Conservation (phyloP, 2,113 vertebrate species). For the Gambusia holbrooki region DNA sequence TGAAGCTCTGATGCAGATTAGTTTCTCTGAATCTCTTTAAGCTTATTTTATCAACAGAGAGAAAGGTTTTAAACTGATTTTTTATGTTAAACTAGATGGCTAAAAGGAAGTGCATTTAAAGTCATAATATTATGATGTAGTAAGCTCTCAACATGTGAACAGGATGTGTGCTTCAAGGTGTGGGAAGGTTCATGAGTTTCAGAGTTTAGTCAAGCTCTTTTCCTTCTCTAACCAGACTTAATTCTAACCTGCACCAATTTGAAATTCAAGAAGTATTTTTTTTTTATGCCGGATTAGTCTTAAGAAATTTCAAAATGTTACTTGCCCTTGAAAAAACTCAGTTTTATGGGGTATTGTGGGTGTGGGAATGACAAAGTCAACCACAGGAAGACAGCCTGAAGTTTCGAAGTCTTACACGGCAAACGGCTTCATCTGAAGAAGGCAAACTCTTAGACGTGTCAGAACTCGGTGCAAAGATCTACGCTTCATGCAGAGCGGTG, state of each 20-base stretch:
- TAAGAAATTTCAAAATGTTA: conserved; percentile 9
- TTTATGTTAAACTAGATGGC: neutral
- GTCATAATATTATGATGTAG: neutral
- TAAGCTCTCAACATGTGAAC: neutral
- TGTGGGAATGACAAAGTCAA: conserved; percentile 58
- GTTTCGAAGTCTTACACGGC: conserved; percentile 25
- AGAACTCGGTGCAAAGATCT: conserved; percentile 12
- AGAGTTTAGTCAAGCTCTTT: neutral
- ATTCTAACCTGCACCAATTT: neutral
- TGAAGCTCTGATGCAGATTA: conserved; percentile 5
- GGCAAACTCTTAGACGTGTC: conserved; percentile 19
- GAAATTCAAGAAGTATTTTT: neutral
- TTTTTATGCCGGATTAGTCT: neutral
- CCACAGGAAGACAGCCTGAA: conserved; percentile 61
- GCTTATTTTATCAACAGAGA: neutral
- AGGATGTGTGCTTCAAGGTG: neutral
- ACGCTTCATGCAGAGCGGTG: conserved; percentile 7
- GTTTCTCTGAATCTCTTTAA: neutral
- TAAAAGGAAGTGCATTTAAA: neutral
- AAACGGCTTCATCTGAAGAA: conserved; percentile 15
- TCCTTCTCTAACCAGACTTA: neutral
- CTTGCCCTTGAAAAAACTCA: conserved; percentile 13
- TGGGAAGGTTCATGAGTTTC: neutral
- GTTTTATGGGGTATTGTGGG: conserved; percentile 4
- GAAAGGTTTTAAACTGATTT: neutral